Conservation (phyloP, 2,888 invertebrate species). For the Acleris holmiana region DNA sequence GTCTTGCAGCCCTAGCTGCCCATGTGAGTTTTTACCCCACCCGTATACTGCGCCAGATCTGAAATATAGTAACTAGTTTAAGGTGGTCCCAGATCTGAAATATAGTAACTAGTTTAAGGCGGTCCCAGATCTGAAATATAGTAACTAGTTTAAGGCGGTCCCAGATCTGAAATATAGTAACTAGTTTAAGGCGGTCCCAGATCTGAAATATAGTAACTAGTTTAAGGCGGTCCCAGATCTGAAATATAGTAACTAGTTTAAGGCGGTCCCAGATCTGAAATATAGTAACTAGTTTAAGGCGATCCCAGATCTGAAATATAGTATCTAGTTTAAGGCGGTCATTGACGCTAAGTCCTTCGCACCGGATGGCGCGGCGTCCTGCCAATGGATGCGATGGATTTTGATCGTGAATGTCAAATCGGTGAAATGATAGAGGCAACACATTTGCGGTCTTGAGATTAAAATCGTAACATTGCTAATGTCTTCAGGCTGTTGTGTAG, state of each 20-base stretch:
- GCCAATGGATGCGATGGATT: too few relatives aligned
- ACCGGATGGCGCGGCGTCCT: background rate
- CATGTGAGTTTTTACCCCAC: conserved; percentile 94
- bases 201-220: conserved; percentile 62
- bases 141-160: too few relatives aligned
- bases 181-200: too few relatives aligned
- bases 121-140: conserved; percentile 85
- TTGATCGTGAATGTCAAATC: too few relatives aligned
- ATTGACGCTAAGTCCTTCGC: background rate
- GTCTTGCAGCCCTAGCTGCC: conserved; percentile 93
- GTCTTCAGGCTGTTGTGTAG: too few relatives aligned
- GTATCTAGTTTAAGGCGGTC: conserved; percentile 10
- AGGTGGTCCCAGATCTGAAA: conserved; percentile 82
- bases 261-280: conserved; percentile 87
- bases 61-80: conserved; percentile 40
- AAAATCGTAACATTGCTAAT: too few relatives aligned
- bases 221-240: too few relatives aligned
- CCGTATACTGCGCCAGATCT: conserved; percentile 93
- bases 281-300: conserved; percentile 22
- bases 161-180: conserved; percentile 82
- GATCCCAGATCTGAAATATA: conserved; percentile 85
- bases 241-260: conserved; percentile 41
- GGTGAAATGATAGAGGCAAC: too few relatives aligned
- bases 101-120: conserved; percentile 22
- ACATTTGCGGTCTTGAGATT: too few relatives aligned